Evolutionary conservation across 2,888 invertebrate genomes (phyloP).

Genomic region (Arrhopalites spinosus): DNA sequence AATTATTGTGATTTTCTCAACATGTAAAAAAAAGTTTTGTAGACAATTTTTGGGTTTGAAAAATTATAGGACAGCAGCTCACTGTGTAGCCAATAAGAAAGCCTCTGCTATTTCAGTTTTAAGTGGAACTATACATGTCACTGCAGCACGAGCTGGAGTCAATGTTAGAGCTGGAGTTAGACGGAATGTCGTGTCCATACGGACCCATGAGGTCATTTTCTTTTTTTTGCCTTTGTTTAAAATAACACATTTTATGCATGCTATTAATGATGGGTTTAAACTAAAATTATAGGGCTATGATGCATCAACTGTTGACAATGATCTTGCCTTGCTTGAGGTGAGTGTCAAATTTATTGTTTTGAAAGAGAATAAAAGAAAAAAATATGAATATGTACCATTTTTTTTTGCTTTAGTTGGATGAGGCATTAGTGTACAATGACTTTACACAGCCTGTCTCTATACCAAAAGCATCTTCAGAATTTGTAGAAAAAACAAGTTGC

Average conservation of each 20-base stretch:
- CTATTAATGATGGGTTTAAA: too few relatives aligned
- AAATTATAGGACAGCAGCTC: neutral
- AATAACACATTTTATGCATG: too few relatives aligned
- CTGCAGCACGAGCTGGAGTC: neutral
- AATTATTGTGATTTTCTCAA: conserved; percentile 6
- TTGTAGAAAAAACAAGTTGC: conserved; percentile 9
- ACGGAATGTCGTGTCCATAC: conserved; percentile 20
- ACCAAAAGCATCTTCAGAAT: neutral
- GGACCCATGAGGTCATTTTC: too few relatives aligned
- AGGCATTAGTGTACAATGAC: neutral
- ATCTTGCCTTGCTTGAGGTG: conserved; percentile 42
- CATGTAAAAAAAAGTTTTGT: too few relatives aligned
- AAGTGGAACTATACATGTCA: conserved; percentile 11
- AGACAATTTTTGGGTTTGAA: neutral
- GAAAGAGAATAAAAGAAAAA: neutral
- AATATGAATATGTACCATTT: neutral
- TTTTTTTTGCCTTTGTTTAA: too few relatives aligned
- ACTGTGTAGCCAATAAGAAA: conserved; percentile 13
- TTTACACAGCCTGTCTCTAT: conserved; percentile 19
- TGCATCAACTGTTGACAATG: conserved; percentile 39
- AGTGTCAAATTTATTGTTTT: neutral
- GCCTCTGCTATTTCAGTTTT: conserved; percentile 3
- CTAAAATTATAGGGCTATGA: conserved; percentile 39
- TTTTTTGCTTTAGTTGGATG: neutral
- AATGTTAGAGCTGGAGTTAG: conserved; percentile 13